These are phyloP conservation scores for Meiosimyza platycephala DNA, from an alignment of 2,888 invertebrate genomes.

Conservation along the genomic window DNA sequence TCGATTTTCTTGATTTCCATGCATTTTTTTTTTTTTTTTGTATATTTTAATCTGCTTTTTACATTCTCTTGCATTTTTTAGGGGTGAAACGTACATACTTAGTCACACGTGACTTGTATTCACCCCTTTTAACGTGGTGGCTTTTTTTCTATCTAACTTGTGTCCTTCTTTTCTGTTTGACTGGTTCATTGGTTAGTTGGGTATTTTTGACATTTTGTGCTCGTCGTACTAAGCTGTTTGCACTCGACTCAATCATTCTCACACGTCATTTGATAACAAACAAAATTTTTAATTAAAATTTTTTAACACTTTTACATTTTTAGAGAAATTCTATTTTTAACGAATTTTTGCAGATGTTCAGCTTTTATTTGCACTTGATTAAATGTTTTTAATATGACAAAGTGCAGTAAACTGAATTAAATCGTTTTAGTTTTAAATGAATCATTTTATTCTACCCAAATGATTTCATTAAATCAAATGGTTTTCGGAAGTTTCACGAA, in stretches of 20 bases:
- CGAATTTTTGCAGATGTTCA: too few species aligned
- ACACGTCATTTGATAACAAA: conserved; percentile 35
- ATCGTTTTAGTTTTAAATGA: too few species aligned
- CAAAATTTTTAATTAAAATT: conserved; percentile 41
- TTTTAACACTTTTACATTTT: neutral
- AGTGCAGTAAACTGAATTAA: too few species aligned
- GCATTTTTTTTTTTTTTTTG: neutral
- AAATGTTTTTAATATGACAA: too few species aligned
- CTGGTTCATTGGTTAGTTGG: conserved; percentile 12
- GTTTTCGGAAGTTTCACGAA: too few species aligned
- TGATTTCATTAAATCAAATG: too few species aligned
- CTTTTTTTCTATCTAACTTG: neutral
- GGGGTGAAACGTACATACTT: too few species aligned
- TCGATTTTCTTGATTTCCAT: conserved; percentile 11
- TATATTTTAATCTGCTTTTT: neutral
- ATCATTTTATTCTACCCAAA: too few species aligned
- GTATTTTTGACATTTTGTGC: conserved; percentile 11
- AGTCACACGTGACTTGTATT: too few species aligned
- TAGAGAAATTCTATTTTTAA: too few species aligned
- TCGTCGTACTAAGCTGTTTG: conserved; percentile 2
- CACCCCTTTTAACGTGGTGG: too few species aligned
- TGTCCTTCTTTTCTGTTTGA: conserved; percentile 5
- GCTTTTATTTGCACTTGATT: too few species aligned
- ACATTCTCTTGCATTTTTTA: neutral
- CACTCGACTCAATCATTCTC: conserved; percentile 36